These are phyloP conservation scores for Drosophila meridionalis DNA, from an alignment of 2,888 invertebrate genomes.

Conservation along the genomic window DNA sequence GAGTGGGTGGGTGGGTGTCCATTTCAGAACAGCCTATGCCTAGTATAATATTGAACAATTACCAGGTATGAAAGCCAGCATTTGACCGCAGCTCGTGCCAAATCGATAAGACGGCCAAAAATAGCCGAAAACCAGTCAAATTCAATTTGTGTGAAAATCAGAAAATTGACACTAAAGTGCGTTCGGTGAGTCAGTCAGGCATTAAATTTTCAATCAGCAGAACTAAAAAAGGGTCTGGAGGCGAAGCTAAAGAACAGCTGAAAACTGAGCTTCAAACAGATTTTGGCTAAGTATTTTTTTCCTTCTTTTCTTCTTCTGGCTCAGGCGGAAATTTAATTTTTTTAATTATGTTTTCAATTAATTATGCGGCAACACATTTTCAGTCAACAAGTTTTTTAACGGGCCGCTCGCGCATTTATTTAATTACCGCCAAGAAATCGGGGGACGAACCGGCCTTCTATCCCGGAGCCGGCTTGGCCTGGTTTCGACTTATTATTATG, in stretches of 20 bases:
- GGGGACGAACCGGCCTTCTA: not conserved
- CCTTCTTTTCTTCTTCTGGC: not conserved
- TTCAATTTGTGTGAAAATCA: slow-evolving; percentile 57
- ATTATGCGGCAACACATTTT: slow-evolving; percentile 74
- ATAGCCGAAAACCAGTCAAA: slow-evolving; percentile 50
- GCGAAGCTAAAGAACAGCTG: slow-evolving; percentile 1
- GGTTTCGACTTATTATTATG: slow-evolving; percentile 67
- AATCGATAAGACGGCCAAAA: slow-evolving; percentile 65
- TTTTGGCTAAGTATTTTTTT: slow-evolving; percentile 6
- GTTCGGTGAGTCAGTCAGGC: slow-evolving; percentile 22
- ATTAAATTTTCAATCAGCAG: slow-evolving; percentile 45
- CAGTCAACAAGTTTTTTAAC: slow-evolving; percentile 40
- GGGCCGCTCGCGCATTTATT: slow-evolving; percentile 63
- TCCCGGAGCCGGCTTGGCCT: slow-evolving; percentile 2
- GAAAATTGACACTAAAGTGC: slow-evolving; percentile 51
- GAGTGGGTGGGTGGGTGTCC: slow-evolving; percentile 31
- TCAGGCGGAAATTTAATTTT: slow-evolving; percentile 50
- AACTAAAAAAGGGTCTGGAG: not conserved
- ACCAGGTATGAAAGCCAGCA: slow-evolving; percentile 42
- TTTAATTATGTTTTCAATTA: slow-evolving; percentile 80
- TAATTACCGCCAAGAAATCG: slow-evolving; percentile 52
- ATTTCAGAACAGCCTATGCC: slow-evolving; percentile 25
- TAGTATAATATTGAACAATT: slow-evolving; percentile 57
- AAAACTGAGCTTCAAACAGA: slow-evolving; percentile 40
- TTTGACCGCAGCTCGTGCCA: slow-evolving; percentile 25